phyloP scores from a whole-genome alignment of 2,888 invertebrate genomes.

The Thera britannica region DNA sequence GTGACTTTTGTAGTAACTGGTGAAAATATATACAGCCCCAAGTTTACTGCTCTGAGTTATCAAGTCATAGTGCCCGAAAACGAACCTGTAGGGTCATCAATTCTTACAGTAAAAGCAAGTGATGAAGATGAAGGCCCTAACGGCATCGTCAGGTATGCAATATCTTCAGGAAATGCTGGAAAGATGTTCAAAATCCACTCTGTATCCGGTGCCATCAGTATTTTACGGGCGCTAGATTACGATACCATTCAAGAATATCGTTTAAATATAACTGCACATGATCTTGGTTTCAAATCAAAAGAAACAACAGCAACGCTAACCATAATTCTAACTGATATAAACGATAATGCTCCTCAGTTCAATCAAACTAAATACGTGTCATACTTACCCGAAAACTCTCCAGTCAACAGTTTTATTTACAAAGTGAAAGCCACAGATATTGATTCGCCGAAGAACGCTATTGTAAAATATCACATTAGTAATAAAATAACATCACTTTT shows the following conservation, averaged over 20 bases:
- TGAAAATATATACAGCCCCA: conserved; percentile 91
- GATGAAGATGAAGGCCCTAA: conserved; percentile 96
- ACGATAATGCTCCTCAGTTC: conserved; percentile 96
- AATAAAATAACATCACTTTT: conserved; percentile 92
- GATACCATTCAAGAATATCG: conserved; percentile 93
- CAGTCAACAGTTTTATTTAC: conserved; percentile 89
- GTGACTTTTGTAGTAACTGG: conserved; percentile 93
- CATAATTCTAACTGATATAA: conserved; percentile 95
- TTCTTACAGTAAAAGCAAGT: conserved; percentile 92
- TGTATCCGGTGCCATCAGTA: conserved; percentile 91
- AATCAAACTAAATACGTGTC: conserved; percentile 91
- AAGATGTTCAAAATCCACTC: conserved; percentile 92
- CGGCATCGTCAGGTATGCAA: conserved; percentile 93
- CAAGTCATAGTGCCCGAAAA: conserved; percentile 97
- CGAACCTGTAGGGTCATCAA: conserved; percentile 93
- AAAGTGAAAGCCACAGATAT: conserved; percentile 91
- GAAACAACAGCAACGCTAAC: conserved; percentile 92
- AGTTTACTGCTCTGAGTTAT: conserved; percentile 93
- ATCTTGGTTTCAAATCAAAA: conserved; percentile 92
- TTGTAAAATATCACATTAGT: conserved; percentile 92
- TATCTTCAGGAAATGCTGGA: conserved; percentile 92
- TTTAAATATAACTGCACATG: conserved; percentile 94
- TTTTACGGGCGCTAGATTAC: conserved; percentile 92
- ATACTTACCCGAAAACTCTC: conserved; percentile 92
- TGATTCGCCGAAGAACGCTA: conserved; percentile 94